phyloP scores from a whole-genome alignment of 2,797 vertebrate species.

The Avahi laniger region DNA sequence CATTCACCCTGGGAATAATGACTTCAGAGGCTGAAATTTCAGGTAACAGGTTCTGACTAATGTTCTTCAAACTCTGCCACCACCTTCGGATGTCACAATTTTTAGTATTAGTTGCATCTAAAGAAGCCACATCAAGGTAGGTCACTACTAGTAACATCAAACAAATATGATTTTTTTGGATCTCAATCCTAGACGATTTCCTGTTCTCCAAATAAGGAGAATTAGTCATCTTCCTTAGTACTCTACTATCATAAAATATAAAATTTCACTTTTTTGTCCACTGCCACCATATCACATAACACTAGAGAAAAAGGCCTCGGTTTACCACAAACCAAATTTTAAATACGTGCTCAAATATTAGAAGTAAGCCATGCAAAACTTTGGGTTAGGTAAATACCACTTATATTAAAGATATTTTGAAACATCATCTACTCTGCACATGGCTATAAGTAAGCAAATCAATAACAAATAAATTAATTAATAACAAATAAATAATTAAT shows the following conservation, averaged over 20 bases:
- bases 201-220: slow-evolving; percentile 71
- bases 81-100: slow-evolving; percentile 60
- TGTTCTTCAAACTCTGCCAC: slow-evolving; percentile 48
- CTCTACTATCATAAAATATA: slow-evolving; percentile 31
- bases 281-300: not conserved
- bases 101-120: slow-evolving; percentile 37
- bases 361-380: not conserved
- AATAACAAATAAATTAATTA: not conserved
- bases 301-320: not conserved
- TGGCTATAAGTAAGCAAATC: not conserved
- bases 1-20: not conserved
- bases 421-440: not conserved
- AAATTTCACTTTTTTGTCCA: slow-evolving; percentile 31
- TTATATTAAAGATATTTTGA: not conserved
- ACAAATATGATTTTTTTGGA: slow-evolving; percentile 65
- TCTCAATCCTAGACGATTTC: slow-evolving; percentile 63
- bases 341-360: not conserved
- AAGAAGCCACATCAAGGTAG: slow-evolving; percentile 76
- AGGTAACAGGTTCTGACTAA: slow-evolving; percentile 65
- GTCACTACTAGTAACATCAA: slow-evolving; percentile 69
- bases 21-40: slow-evolving; percentile 29
- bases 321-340: slow-evolving; percentile 43
- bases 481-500: not conserved
- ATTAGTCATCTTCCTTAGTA: slow-evolving; percentile 53
- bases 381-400: not conserved